Evolutionary conservation across 2,113 vertebrate species (phyloP).

Genomic region (Porphyrio hochstetteri): DNA sequence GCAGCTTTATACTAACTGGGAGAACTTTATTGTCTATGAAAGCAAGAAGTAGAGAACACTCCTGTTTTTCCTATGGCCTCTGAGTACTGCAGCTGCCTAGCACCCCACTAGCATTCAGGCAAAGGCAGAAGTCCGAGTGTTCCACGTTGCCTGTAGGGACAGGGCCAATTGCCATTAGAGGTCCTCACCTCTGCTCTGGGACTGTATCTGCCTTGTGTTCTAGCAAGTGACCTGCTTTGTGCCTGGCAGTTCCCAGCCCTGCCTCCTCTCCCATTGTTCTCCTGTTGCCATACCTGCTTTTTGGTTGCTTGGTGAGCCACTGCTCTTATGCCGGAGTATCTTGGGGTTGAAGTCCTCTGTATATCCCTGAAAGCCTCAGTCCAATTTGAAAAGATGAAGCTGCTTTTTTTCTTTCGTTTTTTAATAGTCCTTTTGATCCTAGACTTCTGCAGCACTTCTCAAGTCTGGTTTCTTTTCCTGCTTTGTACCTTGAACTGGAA

Average conservation of each 20-base stretch:
- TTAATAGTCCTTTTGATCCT: not conserved
- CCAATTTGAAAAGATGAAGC: not conserved
- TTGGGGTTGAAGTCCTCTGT: not conserved
- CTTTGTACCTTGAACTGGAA: not conserved
- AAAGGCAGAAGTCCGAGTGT: no score
- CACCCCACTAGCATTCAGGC: not conserved
- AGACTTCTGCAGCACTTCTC: not conserved
- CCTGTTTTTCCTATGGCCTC: not conserved
- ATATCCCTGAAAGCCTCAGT: not conserved
- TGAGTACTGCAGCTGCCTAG: not conserved
- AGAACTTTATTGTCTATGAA: not conserved
- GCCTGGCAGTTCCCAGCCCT: not conserved
- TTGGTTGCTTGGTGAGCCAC: not conserved
- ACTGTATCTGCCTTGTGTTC: not conserved
- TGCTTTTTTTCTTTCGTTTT: no score
- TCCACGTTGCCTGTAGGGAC: not conserved
- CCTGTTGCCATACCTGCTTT: not conserved
- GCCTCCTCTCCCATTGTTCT: not conserved
- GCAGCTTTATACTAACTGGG: not conserved
- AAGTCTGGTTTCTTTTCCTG: not conserved
- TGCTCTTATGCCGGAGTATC: not conserved
- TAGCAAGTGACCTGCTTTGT: not conserved
- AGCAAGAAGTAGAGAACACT: not conserved
- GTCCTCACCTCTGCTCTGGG: not conserved
- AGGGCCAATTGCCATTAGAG: accelerated